These are phyloP conservation scores for Artibeus lituratus DNA, from an alignment of 2,797 vertebrate genomes.

Conservation along the genomic window DNA sequence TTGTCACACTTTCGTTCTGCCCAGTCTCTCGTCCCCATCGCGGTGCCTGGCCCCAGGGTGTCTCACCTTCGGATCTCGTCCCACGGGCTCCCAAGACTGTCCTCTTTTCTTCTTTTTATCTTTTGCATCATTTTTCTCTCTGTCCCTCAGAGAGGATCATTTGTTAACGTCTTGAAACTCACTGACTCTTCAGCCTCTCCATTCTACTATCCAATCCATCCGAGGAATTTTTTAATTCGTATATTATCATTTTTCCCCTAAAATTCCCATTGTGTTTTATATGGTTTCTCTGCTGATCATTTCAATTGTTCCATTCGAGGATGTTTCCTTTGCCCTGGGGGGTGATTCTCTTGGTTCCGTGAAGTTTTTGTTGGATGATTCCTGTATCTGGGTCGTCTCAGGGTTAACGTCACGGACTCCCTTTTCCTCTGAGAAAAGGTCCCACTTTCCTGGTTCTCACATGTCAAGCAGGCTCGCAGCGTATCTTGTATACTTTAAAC, in stretches of 20 bases:
- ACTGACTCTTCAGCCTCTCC: background rate
- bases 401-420: background rate
- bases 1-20: background rate
- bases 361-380: background rate
- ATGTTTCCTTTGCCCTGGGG: background rate
- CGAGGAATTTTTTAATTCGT: background rate
- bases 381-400: background rate
- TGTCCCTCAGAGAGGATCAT: background rate
- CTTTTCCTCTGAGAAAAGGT: background rate
- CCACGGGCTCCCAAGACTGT: background rate
- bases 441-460: background rate
- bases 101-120: background rate
- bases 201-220: background rate
- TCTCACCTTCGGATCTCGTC: background rate
- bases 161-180: background rate
- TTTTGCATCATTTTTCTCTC: background rate
- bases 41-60: background rate
- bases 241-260: background rate
- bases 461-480: background rate
- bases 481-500: background rate
- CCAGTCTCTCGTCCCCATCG: background rate
- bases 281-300: background rate
- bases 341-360: background rate
- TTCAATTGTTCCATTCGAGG: background rate
- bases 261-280: background rate